These are phyloP conservation scores for Gallinago solitaria DNA, from an alignment of 2,797 vertebrate species.

Conservation along the genomic window DNA sequence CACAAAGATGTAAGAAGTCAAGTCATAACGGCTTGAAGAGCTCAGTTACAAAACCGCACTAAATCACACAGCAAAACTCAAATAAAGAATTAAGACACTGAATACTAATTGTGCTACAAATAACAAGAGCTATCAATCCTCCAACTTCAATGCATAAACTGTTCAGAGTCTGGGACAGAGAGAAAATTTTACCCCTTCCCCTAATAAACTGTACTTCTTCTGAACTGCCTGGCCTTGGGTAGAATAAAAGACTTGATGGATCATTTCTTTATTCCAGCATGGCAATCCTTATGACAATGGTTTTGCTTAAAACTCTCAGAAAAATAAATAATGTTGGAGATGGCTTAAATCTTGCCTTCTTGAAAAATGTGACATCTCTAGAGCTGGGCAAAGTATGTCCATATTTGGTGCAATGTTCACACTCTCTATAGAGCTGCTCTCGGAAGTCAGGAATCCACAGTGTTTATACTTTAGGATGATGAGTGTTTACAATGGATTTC, in stretches of 20 bases:
- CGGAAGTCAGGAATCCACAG: slow-evolving; percentile 57
- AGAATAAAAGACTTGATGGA: not conserved
- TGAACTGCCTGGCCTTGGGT: not conserved
- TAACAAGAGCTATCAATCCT: not conserved
- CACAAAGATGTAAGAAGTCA: not conserved
- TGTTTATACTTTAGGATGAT: slow-evolving; percentile 52
- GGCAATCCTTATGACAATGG: not conserved
- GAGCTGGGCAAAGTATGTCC: slow-evolving; percentile 32
- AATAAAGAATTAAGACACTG: not conserved
- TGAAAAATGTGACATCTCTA: slow-evolving; percentile 24
- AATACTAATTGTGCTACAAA: not conserved
- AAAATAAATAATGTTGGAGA: not conserved
- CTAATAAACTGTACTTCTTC: not conserved
- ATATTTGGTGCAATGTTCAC: slow-evolving; percentile 55
- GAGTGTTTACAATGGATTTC: slow-evolving; percentile 51
- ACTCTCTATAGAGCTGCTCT: not conserved
- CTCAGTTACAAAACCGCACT: not conserved
- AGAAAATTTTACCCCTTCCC: not conserved
- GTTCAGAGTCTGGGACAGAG: not conserved
- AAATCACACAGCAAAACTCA: not conserved
- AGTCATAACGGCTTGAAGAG: not conserved
- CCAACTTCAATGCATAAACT: not conserved
- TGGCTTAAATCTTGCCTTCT: not conserved
- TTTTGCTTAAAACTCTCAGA: not conserved
- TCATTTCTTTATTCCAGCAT: not conserved